Conservation (phyloP, 2,888 invertebrate species). For the Drosophila neotestacea region DNA sequence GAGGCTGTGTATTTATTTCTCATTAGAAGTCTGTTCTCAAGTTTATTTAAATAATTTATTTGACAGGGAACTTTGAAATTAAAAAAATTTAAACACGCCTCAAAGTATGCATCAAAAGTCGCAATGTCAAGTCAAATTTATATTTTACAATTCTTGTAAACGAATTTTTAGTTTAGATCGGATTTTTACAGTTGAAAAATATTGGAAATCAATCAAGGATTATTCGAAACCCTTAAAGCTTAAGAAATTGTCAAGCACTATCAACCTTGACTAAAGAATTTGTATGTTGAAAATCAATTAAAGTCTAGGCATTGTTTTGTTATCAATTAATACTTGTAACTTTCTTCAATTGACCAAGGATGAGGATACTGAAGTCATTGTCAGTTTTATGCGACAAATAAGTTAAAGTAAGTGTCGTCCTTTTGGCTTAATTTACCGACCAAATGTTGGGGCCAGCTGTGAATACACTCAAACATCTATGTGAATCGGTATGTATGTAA, state of each 20-base stretch:
- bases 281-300: not conserved
- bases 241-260: no score
- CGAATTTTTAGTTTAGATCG: no score
- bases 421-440: constrained; percentile 48
- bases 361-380: constrained; percentile 13
- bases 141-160: no score
- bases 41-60: no score
- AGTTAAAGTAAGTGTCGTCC: constrained; percentile 36
- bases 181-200: no score
- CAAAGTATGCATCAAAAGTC: not conserved
- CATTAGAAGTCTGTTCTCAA: no score
- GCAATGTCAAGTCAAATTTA: no score
- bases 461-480: constrained; percentile 28
- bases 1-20: not conserved
- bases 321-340: constrained; percentile 17
- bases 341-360: not conserved
- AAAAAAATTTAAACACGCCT: not conserved
- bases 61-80: no score
- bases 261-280: not conserved
- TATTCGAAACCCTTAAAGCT: not conserved
- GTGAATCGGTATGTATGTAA: constrained; percentile 6
- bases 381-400: constrained; percentile 40
- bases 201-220: not conserved
- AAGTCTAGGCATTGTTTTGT: not conserved
- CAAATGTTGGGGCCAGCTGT: constrained; percentile 49